Percentiles rank a stretch among this genome's conserved stretches.
Conservation (phyloP, 2,113 vertebrate species). For the Delphinapterus leucas region DNA sequence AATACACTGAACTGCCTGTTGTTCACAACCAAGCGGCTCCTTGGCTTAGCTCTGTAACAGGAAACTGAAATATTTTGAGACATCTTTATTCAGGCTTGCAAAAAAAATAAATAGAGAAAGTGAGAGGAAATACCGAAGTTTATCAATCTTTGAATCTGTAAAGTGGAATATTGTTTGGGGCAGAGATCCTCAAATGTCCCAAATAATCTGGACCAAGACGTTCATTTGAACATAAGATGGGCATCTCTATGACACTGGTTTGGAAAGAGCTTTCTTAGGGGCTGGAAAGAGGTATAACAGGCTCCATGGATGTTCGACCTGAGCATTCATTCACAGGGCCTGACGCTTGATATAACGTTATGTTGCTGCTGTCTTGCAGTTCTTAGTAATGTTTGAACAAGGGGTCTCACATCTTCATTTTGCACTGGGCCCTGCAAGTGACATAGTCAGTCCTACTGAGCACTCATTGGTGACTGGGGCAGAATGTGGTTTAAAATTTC, state of each 20-base stretch:
- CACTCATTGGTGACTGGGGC: background rate
- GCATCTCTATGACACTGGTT: background rate
- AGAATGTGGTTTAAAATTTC: constrained; percentile 41
- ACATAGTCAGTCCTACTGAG: background rate
- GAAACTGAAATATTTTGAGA: constrained; percentile 63
- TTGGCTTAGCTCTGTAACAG: constrained; percentile 38
- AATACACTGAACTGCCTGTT: constrained; percentile 57
- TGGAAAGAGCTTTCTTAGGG: background rate
- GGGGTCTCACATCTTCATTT: background rate
- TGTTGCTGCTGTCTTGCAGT: background rate
- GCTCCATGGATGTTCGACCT: rapidly evolving
- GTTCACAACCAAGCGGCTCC: constrained; percentile 12
- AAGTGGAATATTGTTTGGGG: background rate
- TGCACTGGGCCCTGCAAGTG: background rate
- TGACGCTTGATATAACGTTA: background rate
- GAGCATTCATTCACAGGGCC: rapidly evolving
- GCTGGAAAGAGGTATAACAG: background rate
- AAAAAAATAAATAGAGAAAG: background rate
- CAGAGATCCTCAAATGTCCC: background rate
- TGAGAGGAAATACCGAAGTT: constrained; percentile 48
- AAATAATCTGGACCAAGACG: background rate
- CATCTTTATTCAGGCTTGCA: constrained; percentile 47
- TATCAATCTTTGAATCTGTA: constrained; percentile 45
- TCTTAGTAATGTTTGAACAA: background rate
- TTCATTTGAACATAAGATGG: background rate